These are phyloP conservation scores for Hyperoplus immaculatus DNA, from an alignment of 2,797 vertebrate species.

Conservation along the genomic window DNA sequence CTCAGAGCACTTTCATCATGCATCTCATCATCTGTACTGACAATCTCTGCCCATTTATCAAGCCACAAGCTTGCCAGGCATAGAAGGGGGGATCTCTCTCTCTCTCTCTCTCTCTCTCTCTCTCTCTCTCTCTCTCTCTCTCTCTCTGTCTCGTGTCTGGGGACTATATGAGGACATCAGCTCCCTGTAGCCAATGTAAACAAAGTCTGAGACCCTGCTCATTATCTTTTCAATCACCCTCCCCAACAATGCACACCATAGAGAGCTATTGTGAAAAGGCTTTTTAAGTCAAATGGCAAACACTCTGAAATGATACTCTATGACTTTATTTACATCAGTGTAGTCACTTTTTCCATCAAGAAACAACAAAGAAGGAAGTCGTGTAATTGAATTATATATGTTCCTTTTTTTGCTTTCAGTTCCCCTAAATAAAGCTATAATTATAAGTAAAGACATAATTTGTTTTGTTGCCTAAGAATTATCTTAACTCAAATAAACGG, in stretches of 20 bases:
- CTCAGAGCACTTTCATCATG: conserved; percentile 47
- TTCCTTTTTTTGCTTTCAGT: conserved; percentile 22
- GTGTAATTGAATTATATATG: conserved; percentile 10
- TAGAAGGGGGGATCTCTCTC: conserved; percentile 2
- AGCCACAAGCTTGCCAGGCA: conserved; percentile 24
- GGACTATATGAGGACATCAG: conserved; percentile 43
- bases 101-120: conserved; percentile 24
- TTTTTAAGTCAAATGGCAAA: background rate
- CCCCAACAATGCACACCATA: too few species aligned
- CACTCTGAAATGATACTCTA: conserved; percentile 5
- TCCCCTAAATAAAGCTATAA: conserved; percentile 2
- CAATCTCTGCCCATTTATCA: conserved; percentile 60
- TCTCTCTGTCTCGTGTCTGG: conserved; percentile 26
- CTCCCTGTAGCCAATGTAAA: conserved; percentile 41
- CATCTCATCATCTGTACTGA: conserved; percentile 52
- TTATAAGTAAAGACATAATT: background rate
- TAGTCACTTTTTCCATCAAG: background rate
- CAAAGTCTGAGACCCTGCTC: conserved; percentile 9
- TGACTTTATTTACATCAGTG: background rate
- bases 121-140: conserved; percentile 16
- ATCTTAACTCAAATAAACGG: too few species aligned
- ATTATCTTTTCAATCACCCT: background rate
- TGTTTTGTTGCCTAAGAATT: background rate
- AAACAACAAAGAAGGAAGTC: conserved; percentile 13
- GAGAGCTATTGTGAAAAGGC: background rate